These are phyloP conservation scores for Temnothorax nylanderi DNA, from an alignment of 1,140 invertebrate species.

Conservation along the genomic window DNA sequence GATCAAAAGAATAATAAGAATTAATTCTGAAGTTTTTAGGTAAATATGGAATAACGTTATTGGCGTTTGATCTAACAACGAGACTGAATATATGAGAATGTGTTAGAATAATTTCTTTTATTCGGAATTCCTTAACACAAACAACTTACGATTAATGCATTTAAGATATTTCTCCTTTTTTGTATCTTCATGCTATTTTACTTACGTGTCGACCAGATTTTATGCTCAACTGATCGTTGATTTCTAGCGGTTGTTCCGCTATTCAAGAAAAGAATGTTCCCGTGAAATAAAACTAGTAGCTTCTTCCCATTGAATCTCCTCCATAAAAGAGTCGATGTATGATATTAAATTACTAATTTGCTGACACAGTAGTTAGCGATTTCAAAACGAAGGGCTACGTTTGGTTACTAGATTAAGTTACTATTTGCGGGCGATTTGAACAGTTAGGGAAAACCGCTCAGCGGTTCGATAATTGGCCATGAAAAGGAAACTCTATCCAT, in stretches of 20 bases:
- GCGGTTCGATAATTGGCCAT: conserved; percentile 52
- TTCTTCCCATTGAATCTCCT: conserved; percentile 49
- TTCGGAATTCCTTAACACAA: neutral
- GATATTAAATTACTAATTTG: conserved; percentile 71
- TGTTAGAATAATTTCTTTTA: neutral
- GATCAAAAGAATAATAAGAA: neutral
- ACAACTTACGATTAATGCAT: neutral
- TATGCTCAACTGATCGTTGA: conserved; percentile 56
- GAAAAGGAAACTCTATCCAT: conserved; percentile 66
- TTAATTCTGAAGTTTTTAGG: neutral
- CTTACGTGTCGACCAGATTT: conserved; percentile 23
- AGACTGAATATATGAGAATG: neutral
- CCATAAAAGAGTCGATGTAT: conserved; percentile 12
- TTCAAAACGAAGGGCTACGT: conserved; percentile 30
- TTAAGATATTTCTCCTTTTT: neutral
- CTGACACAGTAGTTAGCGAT: conserved; percentile 44
- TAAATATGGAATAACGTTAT: neutral
- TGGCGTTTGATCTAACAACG: neutral
- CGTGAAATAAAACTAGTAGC: conserved; percentile 68
- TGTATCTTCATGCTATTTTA: neutral
- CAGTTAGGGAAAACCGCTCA: conserved; percentile 63
- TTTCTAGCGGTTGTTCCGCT: conserved; percentile 43
- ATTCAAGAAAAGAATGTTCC: conserved; percentile 68
- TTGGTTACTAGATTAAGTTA: conserved; percentile 69
- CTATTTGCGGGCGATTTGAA: conserved; percentile 69